Percentiles rank a stretch among this genome's conserved stretches.
Evolutionary conservation across 2,113 vertebrate genomes (phyloP).

Genomic region (Aplodontia rufa): DNA sequence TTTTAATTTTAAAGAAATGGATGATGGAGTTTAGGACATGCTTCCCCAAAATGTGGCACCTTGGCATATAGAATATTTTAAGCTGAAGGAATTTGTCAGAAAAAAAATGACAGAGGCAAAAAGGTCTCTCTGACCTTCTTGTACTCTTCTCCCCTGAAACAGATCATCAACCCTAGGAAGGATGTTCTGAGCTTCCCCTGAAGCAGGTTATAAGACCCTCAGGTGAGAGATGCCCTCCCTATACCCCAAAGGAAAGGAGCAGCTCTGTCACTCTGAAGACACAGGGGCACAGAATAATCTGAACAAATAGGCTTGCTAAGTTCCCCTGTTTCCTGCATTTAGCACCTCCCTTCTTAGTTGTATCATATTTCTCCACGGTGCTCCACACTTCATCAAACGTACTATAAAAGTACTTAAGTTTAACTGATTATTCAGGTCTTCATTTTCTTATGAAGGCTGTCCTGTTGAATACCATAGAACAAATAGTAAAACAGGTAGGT

Average conservation of each 20-base stretch:
- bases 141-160: neutral
- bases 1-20: constrained; percentile 6
- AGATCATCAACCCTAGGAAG: neutral
- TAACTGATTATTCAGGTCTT: neutral
- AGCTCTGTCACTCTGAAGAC: neutral
- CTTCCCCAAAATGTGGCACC: neutral
- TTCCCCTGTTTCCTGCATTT: neutral
- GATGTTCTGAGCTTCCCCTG: neutral
- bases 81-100: neutral
- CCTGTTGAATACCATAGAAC: no score
- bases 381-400: neutral
- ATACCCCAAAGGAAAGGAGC: neutral
- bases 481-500: no score
- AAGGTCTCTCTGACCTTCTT: neutral
- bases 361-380: neutral
- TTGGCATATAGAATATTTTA: neutral
- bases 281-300: neutral
- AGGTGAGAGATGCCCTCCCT: neutral
- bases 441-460: neutral
- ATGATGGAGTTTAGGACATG: neutral
- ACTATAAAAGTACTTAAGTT: neutral
- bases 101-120: neutral
- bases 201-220: neutral
- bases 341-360: neutral
- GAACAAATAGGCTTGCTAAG: neutral